These are phyloP conservation scores for Pyrrhosoma nymphula DNA, from an alignment of 2,888 invertebrate genomes.

Conservation along the genomic window DNA sequence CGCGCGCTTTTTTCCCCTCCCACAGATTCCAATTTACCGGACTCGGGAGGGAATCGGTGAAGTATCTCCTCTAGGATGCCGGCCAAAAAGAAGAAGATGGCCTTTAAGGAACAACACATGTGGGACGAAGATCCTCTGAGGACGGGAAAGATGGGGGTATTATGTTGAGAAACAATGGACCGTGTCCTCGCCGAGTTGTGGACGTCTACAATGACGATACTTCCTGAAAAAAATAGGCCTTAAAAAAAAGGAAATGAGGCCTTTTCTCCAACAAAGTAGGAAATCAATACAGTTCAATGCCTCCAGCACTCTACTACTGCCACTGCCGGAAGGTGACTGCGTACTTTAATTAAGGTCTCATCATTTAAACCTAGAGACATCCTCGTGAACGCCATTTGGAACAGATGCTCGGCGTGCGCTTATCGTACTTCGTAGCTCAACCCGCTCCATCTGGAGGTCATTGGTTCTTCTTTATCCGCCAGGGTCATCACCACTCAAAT, in stretches of 20 bases:
- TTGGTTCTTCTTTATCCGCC: not conserved
- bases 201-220: not conserved
- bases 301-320: too few relatives aligned
- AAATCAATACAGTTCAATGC: too few relatives aligned
- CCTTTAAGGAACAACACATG: not conserved
- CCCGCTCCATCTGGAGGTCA: not conserved
- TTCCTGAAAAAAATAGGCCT: not conserved
- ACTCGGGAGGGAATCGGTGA: not conserved
- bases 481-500: not conserved
- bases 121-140: not conserved
- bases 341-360: not conserved
- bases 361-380: not conserved
- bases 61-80: not conserved
- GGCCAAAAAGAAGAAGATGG: not conserved
- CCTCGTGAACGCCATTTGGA: not conserved
- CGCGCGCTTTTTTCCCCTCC: not conserved
- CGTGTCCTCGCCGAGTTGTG: not conserved
- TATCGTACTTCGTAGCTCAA: not conserved
- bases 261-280: too few relatives aligned
- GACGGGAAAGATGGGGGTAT: not conserved
- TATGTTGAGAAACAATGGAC: not conserved
- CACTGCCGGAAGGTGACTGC: not conserved
- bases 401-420: not conserved
- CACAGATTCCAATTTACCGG: constrained; percentile 7
- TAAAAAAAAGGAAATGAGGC: too few relatives aligned